These are phyloP conservation scores for Carassius auratus DNA, from an alignment of 2,113 vertebrate genomes.

Conservation along the genomic window DNA sequence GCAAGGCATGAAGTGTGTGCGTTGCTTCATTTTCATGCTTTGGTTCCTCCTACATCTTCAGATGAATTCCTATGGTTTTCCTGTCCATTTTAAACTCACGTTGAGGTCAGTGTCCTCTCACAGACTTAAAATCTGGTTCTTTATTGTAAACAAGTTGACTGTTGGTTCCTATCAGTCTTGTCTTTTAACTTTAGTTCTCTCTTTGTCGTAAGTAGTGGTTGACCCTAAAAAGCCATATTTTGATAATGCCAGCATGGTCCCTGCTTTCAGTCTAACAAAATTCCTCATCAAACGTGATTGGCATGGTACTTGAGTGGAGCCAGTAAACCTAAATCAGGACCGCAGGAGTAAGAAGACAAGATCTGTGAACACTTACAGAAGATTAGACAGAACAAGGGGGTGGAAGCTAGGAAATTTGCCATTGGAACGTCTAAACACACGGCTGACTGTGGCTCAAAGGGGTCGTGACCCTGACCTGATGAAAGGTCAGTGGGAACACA, in stretches of 20 bases:
- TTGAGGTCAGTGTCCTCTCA: too few species aligned
- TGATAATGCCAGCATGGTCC: background rate
- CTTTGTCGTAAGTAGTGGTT: background rate
- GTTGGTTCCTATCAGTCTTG: background rate
- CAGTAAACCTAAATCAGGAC: constrained; percentile 62
- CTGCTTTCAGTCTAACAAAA: constrained; percentile 1
- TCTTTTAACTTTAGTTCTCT: background rate
- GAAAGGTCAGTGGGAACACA: constrained; percentile 52
- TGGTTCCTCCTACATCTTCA: constrained; percentile 23
- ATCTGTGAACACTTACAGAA: constrained; percentile 73
- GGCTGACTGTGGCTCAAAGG: constrained; percentile 44
- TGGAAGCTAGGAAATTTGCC: constrained; percentile 53
- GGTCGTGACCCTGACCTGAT: constrained; percentile 40
- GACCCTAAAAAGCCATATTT: background rate
- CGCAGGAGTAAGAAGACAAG: constrained; percentile 37
- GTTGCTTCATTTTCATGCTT: constrained; percentile 2
- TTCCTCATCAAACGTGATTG: constrained; percentile 3
- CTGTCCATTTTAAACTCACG: background rate
- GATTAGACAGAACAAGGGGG: constrained; percentile 63
- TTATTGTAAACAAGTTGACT: background rate
- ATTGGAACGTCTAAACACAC: constrained; percentile 35
- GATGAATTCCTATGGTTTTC: background rate
- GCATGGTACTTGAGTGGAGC: constrained; percentile 64
- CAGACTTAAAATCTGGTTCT: background rate
- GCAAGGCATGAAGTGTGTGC: constrained; percentile 21